These are phyloP conservation scores for Atrichornis clamosus DNA, from an alignment of 2,113 vertebrate genomes.

Conservation along the genomic window DNA sequence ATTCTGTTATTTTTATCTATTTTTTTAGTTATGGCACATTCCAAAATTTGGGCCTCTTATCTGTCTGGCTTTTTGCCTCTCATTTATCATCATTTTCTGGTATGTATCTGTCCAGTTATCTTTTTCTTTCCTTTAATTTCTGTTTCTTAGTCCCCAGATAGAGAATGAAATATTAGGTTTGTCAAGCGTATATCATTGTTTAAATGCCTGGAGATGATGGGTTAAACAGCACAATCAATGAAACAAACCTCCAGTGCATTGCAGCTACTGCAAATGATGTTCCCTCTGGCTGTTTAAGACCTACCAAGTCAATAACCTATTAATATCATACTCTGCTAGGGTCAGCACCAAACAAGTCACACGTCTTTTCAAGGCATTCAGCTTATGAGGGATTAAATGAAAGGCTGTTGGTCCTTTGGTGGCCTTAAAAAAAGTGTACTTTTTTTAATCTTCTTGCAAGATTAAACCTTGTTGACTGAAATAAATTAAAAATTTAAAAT, in stretches of 20 bases:
- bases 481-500: slow-evolving; percentile 54
- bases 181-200: slow-evolving; percentile 81
- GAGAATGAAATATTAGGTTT: slow-evolving; percentile 86
- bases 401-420: slow-evolving; percentile 37
- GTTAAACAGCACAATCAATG: slow-evolving; percentile 85
- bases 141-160: slow-evolving; percentile 75
- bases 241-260: slow-evolving; percentile 82
- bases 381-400: slow-evolving; percentile 57
- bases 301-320: slow-evolving; percentile 86
- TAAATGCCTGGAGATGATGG: slow-evolving; percentile 83
- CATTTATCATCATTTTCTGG: slow-evolving; percentile 77
- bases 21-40: slow-evolving; percentile 23
- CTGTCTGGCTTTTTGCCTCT: slow-evolving; percentile 41
- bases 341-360: slow-evolving; percentile 72
- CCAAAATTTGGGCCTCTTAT: slow-evolving; percentile 57
- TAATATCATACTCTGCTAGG: slow-evolving; percentile 81
- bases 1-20: neutral
- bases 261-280: slow-evolving; percentile 72
- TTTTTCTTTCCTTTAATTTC: slow-evolving; percentile 76
- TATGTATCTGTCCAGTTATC: slow-evolving; percentile 72
- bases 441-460: slow-evolving; percentile 40
- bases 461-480: slow-evolving; percentile 46
- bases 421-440: slow-evolving; percentile 33
- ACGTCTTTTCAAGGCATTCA: slow-evolving; percentile 63
- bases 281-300: slow-evolving; percentile 79